phyloP scores from a whole-genome alignment of 2,113 vertebrate species.

The Chaenocephalus aceratus region DNA sequence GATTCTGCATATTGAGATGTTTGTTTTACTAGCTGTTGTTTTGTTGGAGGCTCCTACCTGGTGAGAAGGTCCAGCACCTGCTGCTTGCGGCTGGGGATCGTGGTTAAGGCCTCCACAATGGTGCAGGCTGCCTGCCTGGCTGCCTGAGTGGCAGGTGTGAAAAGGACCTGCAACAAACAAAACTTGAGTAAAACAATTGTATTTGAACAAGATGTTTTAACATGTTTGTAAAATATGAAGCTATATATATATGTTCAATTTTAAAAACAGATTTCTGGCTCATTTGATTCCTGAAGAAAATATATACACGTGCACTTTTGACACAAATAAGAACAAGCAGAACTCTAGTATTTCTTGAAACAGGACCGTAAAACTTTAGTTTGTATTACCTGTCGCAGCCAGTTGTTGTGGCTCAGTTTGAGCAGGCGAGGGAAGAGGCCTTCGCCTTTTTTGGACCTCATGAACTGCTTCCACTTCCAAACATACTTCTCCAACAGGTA shows the following conservation, averaged over 20 bases:
- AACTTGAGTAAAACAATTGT: not conserved
- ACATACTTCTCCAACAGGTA: conserved; percentile 96
- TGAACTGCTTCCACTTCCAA: conserved; percentile 98
- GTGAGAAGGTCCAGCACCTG: conserved; percentile 98
- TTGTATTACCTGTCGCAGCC: conserved; percentile 91
- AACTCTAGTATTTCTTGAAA: not conserved
- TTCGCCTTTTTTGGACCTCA: conserved; percentile 89
- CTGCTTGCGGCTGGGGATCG: conserved; percentile 96
- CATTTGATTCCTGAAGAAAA: not conserved
- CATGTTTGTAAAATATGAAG: not conserved
- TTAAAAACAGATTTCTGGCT: not conserved
- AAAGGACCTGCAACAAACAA: conserved; percentile 89
- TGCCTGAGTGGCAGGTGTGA: conserved; percentile 97
- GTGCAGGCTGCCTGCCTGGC: conserved; percentile 97
- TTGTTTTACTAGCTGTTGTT: not conserved
- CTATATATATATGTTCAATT: not conserved
- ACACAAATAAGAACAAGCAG: not conserved
- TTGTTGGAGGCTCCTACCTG: conserved; percentile 82
- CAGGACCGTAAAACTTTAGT: not conserved
- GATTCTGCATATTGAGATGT: not conserved
- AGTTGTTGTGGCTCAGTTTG: conserved; percentile 98
- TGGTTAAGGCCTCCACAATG: conserved; percentile 96
- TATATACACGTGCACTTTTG: too few relatives aligned
- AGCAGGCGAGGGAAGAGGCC: conserved; percentile 89
- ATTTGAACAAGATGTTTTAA: not conserved